Evolutionary conservation across 1,140 invertebrate species (phyloP).

Genomic region (Hermetia illucens): DNA sequence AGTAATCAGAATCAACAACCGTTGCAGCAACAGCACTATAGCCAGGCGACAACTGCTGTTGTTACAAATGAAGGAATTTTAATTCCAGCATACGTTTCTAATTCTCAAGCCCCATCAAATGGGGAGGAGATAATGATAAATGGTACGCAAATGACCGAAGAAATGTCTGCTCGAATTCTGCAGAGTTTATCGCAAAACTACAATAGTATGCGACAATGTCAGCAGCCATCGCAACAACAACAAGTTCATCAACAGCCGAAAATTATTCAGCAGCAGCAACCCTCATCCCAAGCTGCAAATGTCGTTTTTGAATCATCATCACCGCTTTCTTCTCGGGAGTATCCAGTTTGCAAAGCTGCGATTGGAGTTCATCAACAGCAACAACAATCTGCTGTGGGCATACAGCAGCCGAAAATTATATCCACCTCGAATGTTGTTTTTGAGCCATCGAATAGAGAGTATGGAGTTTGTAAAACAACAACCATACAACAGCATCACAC

Average conservation of each 20-base stretch:
- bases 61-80: constrained; percentile 21
- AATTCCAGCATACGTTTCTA: constrained; percentile 1
- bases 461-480: too few relatives aligned
- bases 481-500: too few relatives aligned
- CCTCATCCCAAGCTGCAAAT: background rate
- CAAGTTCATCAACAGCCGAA: constrained; percentile 14
- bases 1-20: constrained; percentile 10
- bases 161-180: constrained; percentile 24
- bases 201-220: constrained; percentile 28
- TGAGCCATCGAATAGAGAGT: too few relatives aligned
- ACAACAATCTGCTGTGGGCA: too few relatives aligned
- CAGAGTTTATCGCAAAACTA: constrained; percentile 30
- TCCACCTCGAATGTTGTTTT: too few relatives aligned
- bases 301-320: too few relatives aligned
- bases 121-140: constrained; percentile 21
- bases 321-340: constrained; percentile 9
- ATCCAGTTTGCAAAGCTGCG: constrained; percentile 2
- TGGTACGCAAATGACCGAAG: constrained; percentile 29
- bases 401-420: too few relatives aligned
- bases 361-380: background rate
- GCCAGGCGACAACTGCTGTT: constrained; percentile 11
- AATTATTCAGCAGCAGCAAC: constrained; percentile 10
- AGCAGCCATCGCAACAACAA: constrained; percentile 14
- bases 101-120: constrained; percentile 4
- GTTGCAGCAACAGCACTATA: constrained; percentile 9